Evolutionary conservation across 2,113 vertebrate genomes (phyloP).

Genomic region (Campylomormyrus tamandua): DNA sequence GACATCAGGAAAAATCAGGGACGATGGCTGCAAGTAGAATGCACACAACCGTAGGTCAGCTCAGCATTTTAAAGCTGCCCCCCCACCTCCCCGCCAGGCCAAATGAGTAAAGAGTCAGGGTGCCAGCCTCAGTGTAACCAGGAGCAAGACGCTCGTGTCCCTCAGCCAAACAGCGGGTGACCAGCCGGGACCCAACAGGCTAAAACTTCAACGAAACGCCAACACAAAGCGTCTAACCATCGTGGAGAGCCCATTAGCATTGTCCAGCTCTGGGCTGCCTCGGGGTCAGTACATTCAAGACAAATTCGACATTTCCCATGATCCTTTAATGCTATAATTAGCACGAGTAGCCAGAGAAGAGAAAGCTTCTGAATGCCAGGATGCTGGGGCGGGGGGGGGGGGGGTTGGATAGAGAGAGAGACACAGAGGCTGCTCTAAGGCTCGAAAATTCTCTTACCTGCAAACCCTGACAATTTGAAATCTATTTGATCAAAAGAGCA

Average conservation of each 20-base stretch:
- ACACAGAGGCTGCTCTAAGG: not conserved
- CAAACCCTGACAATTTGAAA: not conserved
- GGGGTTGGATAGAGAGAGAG: not conserved
- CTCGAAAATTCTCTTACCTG: not conserved
- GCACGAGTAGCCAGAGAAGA: not conserved
- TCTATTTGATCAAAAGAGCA: not conserved
- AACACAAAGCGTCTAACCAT: not conserved
- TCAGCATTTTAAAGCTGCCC: not conserved
- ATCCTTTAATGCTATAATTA: not conserved
- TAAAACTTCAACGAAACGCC: not conserved
- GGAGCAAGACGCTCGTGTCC: not conserved
- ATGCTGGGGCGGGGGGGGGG: not conserved
- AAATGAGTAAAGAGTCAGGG: not conserved
- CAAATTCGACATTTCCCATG: not conserved
- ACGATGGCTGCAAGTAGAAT: not conserved
- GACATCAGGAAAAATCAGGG: not conserved
- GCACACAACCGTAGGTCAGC: not conserved
- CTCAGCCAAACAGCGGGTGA: not conserved
- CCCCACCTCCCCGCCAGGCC: too few relatives aligned
- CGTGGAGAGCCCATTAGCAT: not conserved
- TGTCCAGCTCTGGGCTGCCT: not conserved
- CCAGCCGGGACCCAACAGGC: not conserved
- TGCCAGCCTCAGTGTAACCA: not conserved
- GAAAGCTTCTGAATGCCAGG: not conserved
- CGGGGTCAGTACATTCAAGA: not conserved